These are phyloP conservation scores for Empidonax alnorum DNA, from an alignment of 2,113 vertebrate genomes.

Conservation along the genomic window DNA sequence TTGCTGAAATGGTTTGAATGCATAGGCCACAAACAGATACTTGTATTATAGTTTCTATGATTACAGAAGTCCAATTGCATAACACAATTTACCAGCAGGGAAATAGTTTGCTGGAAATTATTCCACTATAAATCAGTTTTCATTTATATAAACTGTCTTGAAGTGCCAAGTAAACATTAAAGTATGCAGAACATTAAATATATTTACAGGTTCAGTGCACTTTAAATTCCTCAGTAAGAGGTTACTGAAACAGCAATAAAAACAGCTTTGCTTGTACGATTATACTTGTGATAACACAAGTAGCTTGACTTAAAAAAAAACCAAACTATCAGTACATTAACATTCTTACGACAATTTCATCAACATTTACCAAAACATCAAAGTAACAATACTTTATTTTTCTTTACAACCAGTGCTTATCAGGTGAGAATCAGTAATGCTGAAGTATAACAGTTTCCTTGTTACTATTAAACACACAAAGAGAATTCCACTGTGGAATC, in stretches of 20 bases:
- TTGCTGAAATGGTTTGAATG: constrained; percentile 46
- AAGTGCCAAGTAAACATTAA: constrained; percentile 54
- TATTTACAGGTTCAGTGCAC: constrained; percentile 67
- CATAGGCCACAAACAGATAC: constrained; percentile 42
- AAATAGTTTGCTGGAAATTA: background rate
- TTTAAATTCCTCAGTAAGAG: constrained; percentile 40
- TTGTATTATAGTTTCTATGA: constrained; percentile 16
- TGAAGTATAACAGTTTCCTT: background rate
- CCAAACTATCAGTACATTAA: background rate
- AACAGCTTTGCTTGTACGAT: constrained; percentile 4
- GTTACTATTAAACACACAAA: background rate
- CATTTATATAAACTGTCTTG: constrained; percentile 37
- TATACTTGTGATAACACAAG: constrained; percentile 17
- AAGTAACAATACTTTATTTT: background rate
- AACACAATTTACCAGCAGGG: constrained; percentile 46
- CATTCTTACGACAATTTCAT: background rate
- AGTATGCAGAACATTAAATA: constrained; percentile 27
- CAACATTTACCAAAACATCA: constrained; percentile 18
- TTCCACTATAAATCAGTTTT: constrained; percentile 25
- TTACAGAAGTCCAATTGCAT: constrained; percentile 42
- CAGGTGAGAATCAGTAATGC: background rate
- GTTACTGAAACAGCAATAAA: constrained; percentile 37
- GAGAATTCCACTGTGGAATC: background rate
- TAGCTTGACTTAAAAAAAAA: background rate
- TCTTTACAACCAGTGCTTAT: background rate